Evolutionary conservation across 1,140 invertebrate genomes (phyloP), one percentile per base, ranked within the genome.

Genomic region (Drosophila azteca): DNA sequence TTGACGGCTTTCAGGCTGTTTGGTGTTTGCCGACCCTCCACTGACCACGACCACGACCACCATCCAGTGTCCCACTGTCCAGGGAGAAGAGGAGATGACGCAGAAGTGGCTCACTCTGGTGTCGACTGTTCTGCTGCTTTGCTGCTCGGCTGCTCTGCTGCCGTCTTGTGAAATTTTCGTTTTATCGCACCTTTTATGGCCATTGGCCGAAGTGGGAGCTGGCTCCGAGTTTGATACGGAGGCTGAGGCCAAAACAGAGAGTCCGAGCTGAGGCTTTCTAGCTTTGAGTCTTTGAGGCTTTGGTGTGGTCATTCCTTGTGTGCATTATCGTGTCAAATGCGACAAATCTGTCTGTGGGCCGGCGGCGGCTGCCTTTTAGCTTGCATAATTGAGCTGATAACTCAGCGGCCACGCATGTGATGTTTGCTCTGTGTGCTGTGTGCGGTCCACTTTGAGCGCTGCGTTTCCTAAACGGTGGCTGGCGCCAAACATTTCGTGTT

Each of bases 181-280:
- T 88, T 88, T 88, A 88, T 88, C 83, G 83, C 82, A 88, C 83
- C 83, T 88, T 88, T 89, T 88, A 88, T 87, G 78, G 78, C 62
- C 82, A 69, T 41, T 50, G 60, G 53, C 64, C 70, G 67, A 69
- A 70, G 67, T 70, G 64, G 66, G 45, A 69, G 66, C 66, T 43
- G 67, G 67, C 65, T 49, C 62, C 22, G 45, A 17, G 5, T 15
- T 41, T 13, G 66, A 63, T 29, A 49, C 61, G 24, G 51, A 41
- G 6, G 9, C 17, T 15, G 48, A 17, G 41, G 13, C 26, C 9
- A n/a, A 11, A 44, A 29, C 17, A 15, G 29, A 49, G 39, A 31
- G 31, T 5, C 24, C 24, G 24, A 26, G 24, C 5, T 5, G 24
- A 26, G 24, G 24, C 24, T 26, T 26, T 31, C 29, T 7, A 6